phyloP scores from a whole-genome alignment of 2,888 invertebrate species.

The Zelleria hepariella region DNA sequence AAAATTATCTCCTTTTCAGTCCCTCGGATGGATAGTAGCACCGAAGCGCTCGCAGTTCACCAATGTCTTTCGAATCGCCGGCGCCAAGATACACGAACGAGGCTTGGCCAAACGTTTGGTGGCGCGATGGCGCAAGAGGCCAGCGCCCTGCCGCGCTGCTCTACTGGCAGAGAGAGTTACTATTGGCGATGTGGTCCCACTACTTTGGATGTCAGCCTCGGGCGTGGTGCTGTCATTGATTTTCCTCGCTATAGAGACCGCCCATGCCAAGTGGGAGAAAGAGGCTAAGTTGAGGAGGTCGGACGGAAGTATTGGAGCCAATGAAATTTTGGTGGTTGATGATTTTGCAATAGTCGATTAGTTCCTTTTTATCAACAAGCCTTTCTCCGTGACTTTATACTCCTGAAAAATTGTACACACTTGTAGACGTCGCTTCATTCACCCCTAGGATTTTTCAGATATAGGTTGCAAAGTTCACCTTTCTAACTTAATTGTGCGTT shows the following conservation, averaged over 20 bases:
- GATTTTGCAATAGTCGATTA: too few species aligned
- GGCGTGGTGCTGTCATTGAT: slow-evolving; percentile 33
- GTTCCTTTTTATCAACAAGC: too few species aligned
- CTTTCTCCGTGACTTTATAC: too few species aligned
- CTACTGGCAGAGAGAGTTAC: slow-evolving; percentile 51
- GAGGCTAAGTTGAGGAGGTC: neutral
- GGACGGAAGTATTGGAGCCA: neutral
- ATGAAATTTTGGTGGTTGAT: too few species aligned
- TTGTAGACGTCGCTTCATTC: too few species aligned
- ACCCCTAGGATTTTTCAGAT: too few species aligned
- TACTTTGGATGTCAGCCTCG: slow-evolving; percentile 26
- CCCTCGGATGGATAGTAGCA: slow-evolving; percentile 40
- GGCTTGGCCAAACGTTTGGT: slow-evolving; percentile 38
- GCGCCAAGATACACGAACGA: slow-evolving; percentile 42
- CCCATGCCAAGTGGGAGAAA: slow-evolving; percentile 22
- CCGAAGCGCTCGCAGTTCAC: slow-evolving; percentile 40
- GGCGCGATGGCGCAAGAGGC: slow-evolving; percentile 24
- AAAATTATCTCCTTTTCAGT: too few species aligned
- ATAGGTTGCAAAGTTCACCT: too few species aligned
- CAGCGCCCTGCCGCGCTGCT: slow-evolving; percentile 44
- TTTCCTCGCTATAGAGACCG: slow-evolving; percentile 34
- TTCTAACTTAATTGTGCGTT: too few species aligned
- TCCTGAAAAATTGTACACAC: too few species aligned
- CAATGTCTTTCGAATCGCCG: slow-evolving; percentile 28
- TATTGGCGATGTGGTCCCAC: slow-evolving; percentile 39